phyloP scores from a whole-genome alignment of 2,888 invertebrate genomes.

The Argyresthia goedartella region DNA sequence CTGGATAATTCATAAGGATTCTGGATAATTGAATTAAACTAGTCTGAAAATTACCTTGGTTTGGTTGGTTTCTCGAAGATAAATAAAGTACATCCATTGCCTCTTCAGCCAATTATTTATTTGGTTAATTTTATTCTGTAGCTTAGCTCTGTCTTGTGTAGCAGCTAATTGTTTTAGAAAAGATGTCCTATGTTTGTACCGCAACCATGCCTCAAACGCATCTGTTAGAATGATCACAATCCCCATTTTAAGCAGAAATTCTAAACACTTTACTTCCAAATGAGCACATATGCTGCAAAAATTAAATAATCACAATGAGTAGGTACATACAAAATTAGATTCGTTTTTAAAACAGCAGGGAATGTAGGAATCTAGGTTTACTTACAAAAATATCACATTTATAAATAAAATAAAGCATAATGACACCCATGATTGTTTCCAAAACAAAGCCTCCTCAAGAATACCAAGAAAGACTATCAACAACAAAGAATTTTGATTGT shows the following conservation, averaged over 20 bases:
- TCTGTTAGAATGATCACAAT: constrained; percentile 34
- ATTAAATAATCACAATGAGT: constrained; percentile 4
- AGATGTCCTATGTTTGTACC: constrained; percentile 50
- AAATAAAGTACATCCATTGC: constrained; percentile 36
- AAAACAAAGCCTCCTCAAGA: constrained; percentile 56
- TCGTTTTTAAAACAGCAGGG: too few species aligned
- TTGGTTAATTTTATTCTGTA: constrained; percentile 6
- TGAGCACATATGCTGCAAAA: constrained; percentile 42
- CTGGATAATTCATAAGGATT: too few species aligned
- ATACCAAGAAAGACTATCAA: constrained; percentile 36
- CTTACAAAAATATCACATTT: constrained; percentile 49
- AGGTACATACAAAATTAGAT: too few species aligned
- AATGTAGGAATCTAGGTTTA: constrained; percentile 16
- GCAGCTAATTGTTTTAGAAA: constrained; percentile 41
- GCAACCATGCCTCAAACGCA: constrained; percentile 55
- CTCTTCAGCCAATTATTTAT: constrained; percentile 28
- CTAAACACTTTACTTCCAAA: constrained; percentile 38
- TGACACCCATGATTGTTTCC: constrained; percentile 52
- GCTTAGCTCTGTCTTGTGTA: constrained; percentile 21
- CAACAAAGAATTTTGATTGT: constrained; percentile 32
- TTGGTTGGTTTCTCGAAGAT: constrained; percentile 48
- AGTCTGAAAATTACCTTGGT: constrained; percentile 34
- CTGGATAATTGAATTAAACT: too few species aligned
- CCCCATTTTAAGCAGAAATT: constrained; percentile 33
- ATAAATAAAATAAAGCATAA: constrained; percentile 38